Evolutionary conservation across 2,113 vertebrate species (phyloP).

Genomic region (Mormoops blainvillei): DNA sequence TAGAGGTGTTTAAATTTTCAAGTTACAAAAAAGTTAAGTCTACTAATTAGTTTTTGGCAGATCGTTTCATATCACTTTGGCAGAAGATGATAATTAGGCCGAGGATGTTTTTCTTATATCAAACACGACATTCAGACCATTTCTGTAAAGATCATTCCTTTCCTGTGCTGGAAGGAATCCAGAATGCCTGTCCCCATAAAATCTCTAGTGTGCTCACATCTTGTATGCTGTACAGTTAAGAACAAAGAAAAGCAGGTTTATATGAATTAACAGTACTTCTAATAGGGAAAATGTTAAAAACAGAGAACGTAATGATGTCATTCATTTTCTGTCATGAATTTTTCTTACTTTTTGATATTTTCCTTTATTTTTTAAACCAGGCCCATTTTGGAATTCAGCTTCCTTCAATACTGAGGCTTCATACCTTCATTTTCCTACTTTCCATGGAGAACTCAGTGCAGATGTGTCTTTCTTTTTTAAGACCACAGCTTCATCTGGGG

Average conservation of each 20-base stretch:
- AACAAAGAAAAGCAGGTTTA: not conserved
- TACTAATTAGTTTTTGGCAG: not conserved
- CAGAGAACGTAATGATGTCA: not conserved
- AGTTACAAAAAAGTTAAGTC: not conserved
- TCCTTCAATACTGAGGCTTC: constrained; percentile 94
- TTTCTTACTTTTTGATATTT: not conserved
- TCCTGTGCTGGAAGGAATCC: not conserved
- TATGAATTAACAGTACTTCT: not conserved
- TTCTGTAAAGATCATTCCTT: not conserved
- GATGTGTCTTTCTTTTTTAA: constrained; percentile 98
- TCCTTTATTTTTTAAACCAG: constrained; percentile 76
- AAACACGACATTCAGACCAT: not conserved
- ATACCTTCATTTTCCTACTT: constrained; percentile 98
- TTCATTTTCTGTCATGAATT: not conserved
- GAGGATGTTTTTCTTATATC: not conserved
- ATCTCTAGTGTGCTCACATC: not conserved
- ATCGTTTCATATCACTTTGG: not conserved
- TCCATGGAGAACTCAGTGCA: constrained; percentile 93
- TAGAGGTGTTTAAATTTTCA: not conserved
- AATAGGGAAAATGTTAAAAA: not conserved
- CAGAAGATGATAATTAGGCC: not conserved
- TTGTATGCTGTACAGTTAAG: not conserved
- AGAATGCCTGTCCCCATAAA: not conserved
- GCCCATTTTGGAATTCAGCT: constrained; percentile 94
- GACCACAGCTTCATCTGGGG: constrained; percentile 91